Conservation (phyloP, 2,888 invertebrate species). For the Agapostemon virescens region DNA sequence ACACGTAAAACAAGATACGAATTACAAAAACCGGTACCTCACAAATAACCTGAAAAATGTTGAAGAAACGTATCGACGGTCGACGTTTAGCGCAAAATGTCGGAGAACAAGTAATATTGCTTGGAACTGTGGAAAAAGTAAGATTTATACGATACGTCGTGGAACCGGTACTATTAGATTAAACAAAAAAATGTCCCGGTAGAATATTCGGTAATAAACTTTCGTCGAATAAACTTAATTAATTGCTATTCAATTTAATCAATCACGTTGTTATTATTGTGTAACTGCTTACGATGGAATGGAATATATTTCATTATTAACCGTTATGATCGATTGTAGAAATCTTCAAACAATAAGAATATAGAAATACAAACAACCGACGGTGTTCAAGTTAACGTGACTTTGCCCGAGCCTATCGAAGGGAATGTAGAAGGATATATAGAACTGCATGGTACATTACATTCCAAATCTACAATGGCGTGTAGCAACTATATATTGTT, state of each 20-base stretch:
- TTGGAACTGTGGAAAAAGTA: slow-evolving; percentile 73
- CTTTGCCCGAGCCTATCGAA: slow-evolving; percentile 69
- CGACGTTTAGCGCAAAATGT: slow-evolving; percentile 69
- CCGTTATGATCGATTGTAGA: slow-evolving; percentile 55
- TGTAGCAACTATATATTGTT: slow-evolving; percentile 70
- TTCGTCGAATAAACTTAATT: background rate
- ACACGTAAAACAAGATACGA: too few relatives aligned
- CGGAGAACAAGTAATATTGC: slow-evolving; percentile 70
- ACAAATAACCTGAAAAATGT: slow-evolving; percentile 30
- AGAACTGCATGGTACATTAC: slow-evolving; percentile 72
- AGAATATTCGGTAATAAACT: background rate
- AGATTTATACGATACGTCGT: slow-evolving; percentile 15
- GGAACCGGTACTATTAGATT: background rate
- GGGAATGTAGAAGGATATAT: slow-evolving; percentile 68
- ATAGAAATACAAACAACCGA: slow-evolving; percentile 74
- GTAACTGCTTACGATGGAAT: background rate
- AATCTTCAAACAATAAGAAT: slow-evolving; percentile 67
- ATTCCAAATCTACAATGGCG: slow-evolving; percentile 73
- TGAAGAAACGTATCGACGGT: slow-evolving; percentile 68
- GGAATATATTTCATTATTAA: background rate
- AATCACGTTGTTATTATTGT: background rate
- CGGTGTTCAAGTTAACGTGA: slow-evolving; percentile 71
- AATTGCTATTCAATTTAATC: background rate
- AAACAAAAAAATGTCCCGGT: background rate
- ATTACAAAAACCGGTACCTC: background rate